Base-by-base conservation (phyloP, 2,888 invertebrate species). In the Calameuta pallipes region DNA sequence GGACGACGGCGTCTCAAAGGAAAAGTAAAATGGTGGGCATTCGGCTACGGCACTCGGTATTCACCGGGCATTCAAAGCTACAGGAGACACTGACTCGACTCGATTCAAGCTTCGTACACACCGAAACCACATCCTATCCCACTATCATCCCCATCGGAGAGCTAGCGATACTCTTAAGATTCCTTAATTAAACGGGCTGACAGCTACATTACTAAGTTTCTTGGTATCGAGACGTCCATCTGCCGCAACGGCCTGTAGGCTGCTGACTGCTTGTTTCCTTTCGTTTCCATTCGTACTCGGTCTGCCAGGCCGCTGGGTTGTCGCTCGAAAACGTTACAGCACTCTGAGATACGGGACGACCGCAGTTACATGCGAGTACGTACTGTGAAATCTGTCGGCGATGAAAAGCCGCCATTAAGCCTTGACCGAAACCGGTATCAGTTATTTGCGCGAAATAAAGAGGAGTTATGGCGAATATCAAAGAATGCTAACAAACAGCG, bases 181-280 rank as follows among this genome's bases (percentile, higher is more conserved):
- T 86, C 90, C 85, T 90, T 90, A 90, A 90, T 90, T 90, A 89
- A 90, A 89, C 87, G 87, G 80, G 84, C 85, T 87, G 90, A 89
- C 89, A 90, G 90, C 85, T 89, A 89, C 90, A 88, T 88, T 87
- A 86, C 87, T 87, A 86, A 88, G 86, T 86, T 82, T 82, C 83
- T 70, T 37, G 76, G 78, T 86, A 87, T 87, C 86, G 76, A 35
- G n/a, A 78, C 83, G 81, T 81, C 80, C 85, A 87, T 88, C 87
- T 82, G 69, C 80, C 56, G 56, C 56, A 56, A 56, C 56, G 56
- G 56, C 56, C 56, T 23, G 56, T 23, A 23, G 56, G 56, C 56
- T 56, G 56, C 56, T 56, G 56, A 56, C 56, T 56, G 56, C 56
- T 56, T 56, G 56, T 56, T 56, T 56, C 56, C 56, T 56, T 56